Percentiles rank a stretch among this genome's conserved stretches.
Conservation (phyloP, 2,888 invertebrate species). For the Vannuccia rotundouncinata region DNA sequence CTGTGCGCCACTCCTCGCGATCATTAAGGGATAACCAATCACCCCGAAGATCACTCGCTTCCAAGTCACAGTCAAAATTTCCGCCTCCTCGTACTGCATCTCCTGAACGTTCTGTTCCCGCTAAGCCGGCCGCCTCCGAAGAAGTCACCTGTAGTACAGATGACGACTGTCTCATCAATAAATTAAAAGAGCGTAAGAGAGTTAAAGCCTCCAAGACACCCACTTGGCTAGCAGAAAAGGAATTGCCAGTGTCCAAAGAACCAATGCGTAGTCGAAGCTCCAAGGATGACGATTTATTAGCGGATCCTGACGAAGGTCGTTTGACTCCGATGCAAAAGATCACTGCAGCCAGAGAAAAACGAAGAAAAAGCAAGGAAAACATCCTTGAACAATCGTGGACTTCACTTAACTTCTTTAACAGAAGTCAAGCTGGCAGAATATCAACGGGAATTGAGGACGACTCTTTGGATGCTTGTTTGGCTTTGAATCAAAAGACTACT, state of each 20-base stretch:
- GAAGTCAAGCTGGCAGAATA: constrained; percentile 52
- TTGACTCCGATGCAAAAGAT: constrained; percentile 51
- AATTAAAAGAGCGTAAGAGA: constrained; percentile 8
- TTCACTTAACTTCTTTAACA: constrained; percentile 53
- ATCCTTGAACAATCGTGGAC: constrained; percentile 53
- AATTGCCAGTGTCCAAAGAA: not conserved
- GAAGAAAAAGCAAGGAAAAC: not conserved
- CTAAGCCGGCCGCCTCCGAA: not conserved
- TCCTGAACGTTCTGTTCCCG: not conserved
- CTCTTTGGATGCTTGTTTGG: constrained; percentile 14
- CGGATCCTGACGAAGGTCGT: not conserved
- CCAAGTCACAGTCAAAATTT: not conserved
- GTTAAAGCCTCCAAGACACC: not conserved
- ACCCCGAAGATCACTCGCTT: not conserved
- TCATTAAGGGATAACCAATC: not conserved
- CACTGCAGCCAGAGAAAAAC: constrained; percentile 43
- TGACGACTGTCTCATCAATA: constrained; percentile 17
- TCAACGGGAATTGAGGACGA: constrained; percentile 52
- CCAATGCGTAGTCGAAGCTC: not conserved
- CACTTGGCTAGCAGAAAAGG: not conserved
- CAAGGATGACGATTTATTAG: not conserved
- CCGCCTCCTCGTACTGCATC: not conserved
- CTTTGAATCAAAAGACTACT: not conserved
- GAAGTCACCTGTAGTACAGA: constrained; percentile 6
- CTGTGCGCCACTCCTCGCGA: not conserved